Conservation (phyloP, 2,113 vertebrate species). For the Phasianus colchicus region DNA sequence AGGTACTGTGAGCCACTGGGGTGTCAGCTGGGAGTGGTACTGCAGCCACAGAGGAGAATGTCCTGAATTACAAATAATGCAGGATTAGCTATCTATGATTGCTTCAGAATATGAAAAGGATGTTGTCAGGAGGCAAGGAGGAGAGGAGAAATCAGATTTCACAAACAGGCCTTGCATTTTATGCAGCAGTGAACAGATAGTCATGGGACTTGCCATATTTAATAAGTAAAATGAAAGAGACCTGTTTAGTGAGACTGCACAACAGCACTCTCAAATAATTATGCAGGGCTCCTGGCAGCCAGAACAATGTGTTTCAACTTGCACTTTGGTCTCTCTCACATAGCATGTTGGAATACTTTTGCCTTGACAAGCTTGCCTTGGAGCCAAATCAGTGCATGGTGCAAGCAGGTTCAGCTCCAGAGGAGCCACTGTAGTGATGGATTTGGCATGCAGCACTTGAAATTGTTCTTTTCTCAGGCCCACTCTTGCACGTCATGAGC, state of each 20-base stretch:
- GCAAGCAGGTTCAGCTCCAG: constrained; percentile 18
- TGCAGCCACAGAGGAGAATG: neutral
- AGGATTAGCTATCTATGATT: neutral
- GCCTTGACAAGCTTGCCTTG: constrained; percentile 36
- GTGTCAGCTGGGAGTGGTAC: neutral
- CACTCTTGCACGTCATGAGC: constrained; percentile 7
- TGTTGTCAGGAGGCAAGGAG: neutral
- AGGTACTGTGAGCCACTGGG: neutral
- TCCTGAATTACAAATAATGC: neutral
- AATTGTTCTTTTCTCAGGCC: constrained; percentile 28
- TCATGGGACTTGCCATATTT: neutral
- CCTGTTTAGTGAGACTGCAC: neutral
- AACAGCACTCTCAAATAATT: neutral
- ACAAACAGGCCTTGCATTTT: neutral
- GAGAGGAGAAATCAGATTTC: constrained; percentile 17
- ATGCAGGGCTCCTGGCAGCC: neutral
- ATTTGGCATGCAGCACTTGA: constrained; percentile 1
- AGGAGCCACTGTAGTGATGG: neutral
- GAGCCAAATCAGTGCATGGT: neutral
- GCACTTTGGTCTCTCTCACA: constrained; percentile 38
- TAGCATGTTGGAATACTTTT: neutral
- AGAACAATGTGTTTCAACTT: constrained; percentile 50
- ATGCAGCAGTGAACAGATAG: neutral
- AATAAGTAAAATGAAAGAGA: constrained; percentile 11
- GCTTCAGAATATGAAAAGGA: neutral